Conservation (phyloP, 1,140 invertebrate species). For the Pogonomyrmex californicus region DNA sequence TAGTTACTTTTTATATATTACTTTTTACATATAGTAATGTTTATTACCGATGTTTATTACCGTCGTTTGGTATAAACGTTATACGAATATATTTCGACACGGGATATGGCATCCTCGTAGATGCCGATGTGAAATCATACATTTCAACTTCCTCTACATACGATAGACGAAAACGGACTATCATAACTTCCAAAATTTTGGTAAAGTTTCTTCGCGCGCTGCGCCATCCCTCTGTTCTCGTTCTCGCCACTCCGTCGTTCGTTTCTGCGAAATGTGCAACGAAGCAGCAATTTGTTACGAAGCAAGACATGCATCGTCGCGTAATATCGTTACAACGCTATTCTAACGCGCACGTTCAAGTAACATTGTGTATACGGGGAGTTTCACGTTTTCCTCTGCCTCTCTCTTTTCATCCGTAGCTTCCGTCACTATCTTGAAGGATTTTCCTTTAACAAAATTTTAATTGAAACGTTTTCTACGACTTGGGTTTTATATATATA, state of each 20-base stretch:
- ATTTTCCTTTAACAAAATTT: not conserved
- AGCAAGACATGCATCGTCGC: slow-evolving; percentile 38
- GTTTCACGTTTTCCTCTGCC: too few species aligned
- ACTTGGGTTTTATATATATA: not conserved
- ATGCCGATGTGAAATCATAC: too few species aligned
- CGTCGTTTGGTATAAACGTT: not conserved
- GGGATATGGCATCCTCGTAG: slow-evolving; percentile 2
- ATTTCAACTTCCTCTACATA: not conserved
- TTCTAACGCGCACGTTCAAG: slow-evolving; percentile 14
- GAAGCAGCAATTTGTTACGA: slow-evolving; percentile 63
- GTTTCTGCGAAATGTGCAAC: slow-evolving; percentile 55
- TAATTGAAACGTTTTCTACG: not conserved
- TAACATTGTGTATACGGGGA: not conserved
- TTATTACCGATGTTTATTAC: not conserved
- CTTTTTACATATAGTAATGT: not conserved
- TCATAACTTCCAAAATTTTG: slow-evolving; percentile 79
- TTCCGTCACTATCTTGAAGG: not conserved
- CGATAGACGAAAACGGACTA: slow-evolving; percentile 66
- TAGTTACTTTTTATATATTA: not conserved
- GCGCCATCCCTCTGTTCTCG: not conserved
- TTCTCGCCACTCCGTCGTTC: slow-evolving; percentile 38
- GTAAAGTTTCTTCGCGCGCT: slow-evolving; percentile 67
- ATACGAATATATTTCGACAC: not conserved
- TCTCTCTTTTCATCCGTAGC: not conserved
- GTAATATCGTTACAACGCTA: slow-evolving; percentile 30